These are phyloP conservation scores for Trachemys scripta DNA, from an alignment of 2,113 vertebrate genomes.

Conservation along the genomic window DNA sequence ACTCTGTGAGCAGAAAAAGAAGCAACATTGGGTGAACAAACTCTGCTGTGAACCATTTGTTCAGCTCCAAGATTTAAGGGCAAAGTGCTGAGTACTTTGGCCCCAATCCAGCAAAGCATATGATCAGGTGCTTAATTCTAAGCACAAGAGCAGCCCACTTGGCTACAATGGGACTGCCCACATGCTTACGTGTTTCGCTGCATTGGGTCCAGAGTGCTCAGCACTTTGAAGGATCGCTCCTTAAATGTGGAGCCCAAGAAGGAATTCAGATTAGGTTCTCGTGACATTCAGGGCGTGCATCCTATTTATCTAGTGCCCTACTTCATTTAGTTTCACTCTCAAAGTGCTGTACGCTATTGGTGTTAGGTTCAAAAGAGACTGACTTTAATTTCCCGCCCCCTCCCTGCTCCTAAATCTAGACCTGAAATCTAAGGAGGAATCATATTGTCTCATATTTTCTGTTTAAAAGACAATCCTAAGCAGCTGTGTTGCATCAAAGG, in stretches of 20 bases:
- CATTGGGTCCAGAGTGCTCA: not conserved
- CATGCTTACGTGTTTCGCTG: conserved; percentile 33
- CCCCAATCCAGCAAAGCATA: not conserved
- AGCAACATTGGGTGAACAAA: accelerated
- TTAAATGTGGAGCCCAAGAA: not conserved
- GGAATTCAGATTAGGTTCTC: conserved; percentile 48
- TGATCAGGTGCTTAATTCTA: conserved; percentile 11
- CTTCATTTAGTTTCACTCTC: not conserved
- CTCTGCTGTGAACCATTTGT: not conserved
- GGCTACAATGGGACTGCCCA: conserved; percentile 9
- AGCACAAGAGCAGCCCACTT: not conserved
- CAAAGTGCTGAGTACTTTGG: not conserved
- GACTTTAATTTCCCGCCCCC: accelerated
- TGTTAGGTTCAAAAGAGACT: not conserved
- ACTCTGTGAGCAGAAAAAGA: not conserved
- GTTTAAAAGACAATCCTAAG: not conserved
- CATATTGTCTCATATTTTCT: not conserved
- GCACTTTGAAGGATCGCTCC: too few relatives aligned
- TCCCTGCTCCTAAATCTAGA: accelerated
- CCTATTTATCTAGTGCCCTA: not conserved
- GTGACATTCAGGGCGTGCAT: accelerated
- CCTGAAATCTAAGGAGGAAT: not conserved
- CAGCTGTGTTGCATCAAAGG: not conserved
- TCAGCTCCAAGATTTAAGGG: not conserved
- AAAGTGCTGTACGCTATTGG: not conserved